Conservation (phyloP, 2,113 vertebrate genomes). For the Myrmecophaga tridactyla region DNA sequence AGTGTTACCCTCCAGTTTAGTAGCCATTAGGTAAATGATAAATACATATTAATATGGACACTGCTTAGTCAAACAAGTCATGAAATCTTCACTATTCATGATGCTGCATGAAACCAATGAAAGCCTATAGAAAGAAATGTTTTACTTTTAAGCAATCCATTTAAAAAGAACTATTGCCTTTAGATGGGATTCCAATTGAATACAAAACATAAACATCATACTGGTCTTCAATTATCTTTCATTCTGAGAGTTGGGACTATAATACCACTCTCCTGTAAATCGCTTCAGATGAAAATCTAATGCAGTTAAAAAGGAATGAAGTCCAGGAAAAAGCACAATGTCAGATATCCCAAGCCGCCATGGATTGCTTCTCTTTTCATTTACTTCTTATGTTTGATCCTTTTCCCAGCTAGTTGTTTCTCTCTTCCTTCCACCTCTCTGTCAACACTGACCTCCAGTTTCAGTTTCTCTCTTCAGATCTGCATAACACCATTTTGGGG, state of each 20-base stretch:
- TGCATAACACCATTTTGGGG: neutral
- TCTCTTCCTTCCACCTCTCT: neutral
- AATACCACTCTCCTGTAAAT: neutral
- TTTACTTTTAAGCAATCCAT: neutral
- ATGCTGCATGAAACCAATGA: neutral
- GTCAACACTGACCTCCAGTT: neutral
- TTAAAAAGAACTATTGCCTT: neutral
- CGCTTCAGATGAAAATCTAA: constrained; percentile 1
- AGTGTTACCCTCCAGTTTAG: neutral
- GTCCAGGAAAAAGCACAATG: neutral
- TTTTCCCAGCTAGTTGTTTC: neutral
- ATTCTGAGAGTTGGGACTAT: neutral
- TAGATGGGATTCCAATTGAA: neutral
- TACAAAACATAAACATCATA: neutral
- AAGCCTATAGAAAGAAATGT: neutral
- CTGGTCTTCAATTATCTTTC: neutral
- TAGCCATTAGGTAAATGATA: neutral
- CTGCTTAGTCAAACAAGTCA: neutral
- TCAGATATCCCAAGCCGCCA: neutral
- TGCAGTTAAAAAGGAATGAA: neutral
- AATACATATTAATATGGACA: neutral
- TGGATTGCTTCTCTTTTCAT: neutral
- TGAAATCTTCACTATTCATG: neutral
- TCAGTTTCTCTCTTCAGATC: neutral
- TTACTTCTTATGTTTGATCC: neutral